phyloP scores from a whole-genome alignment of 1,140 invertebrate species.

The Cydia fagiglandana region DNA sequence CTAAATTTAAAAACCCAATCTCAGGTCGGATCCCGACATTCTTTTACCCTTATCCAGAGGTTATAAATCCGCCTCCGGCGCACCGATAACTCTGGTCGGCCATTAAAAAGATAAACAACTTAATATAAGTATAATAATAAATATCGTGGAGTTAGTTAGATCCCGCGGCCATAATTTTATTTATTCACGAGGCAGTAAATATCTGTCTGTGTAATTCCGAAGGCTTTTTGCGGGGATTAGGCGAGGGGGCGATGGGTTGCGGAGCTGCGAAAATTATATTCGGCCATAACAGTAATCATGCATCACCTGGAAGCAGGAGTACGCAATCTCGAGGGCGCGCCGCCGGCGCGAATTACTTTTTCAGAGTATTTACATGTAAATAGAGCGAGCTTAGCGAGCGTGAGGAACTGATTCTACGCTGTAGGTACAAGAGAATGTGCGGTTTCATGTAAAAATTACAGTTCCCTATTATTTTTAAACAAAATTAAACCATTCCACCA shows the following conservation, averaged over 20 bases:
- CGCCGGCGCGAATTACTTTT: constrained; percentile 76
- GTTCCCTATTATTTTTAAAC: background rate
- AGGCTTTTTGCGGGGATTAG: constrained; percentile 78
- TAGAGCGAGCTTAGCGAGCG: constrained; percentile 57
- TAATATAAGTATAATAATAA: constrained; percentile 79
- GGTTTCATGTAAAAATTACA: background rate
- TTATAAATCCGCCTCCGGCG: constrained; percentile 72
- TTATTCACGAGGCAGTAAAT: constrained; percentile 78
- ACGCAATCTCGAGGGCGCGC: constrained; percentile 77
- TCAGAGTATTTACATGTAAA: constrained; percentile 79
- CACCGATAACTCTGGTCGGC: constrained; percentile 66
- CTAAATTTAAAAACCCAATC: constrained; percentile 77
- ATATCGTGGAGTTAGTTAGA: constrained; percentile 71
- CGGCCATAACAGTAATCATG: constrained; percentile 79
- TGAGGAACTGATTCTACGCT: background rate
- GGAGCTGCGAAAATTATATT: constrained; percentile 78
- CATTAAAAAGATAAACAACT: constrained; percentile 80
- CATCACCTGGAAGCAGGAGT: constrained; percentile 78
- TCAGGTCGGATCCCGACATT: constrained; percentile 64
- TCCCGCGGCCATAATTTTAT: constrained; percentile 75
- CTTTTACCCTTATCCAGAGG: constrained; percentile 68
- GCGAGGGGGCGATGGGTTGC: constrained; percentile 65
- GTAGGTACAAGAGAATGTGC: background rate
- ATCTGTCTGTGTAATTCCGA: constrained; percentile 75
- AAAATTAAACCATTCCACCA: no score